Percentiles rank a stretch among this genome's conserved stretches.
Conservation (phyloP, 2,113 vertebrate genomes). For the Oncorhynchus masou region DNA sequence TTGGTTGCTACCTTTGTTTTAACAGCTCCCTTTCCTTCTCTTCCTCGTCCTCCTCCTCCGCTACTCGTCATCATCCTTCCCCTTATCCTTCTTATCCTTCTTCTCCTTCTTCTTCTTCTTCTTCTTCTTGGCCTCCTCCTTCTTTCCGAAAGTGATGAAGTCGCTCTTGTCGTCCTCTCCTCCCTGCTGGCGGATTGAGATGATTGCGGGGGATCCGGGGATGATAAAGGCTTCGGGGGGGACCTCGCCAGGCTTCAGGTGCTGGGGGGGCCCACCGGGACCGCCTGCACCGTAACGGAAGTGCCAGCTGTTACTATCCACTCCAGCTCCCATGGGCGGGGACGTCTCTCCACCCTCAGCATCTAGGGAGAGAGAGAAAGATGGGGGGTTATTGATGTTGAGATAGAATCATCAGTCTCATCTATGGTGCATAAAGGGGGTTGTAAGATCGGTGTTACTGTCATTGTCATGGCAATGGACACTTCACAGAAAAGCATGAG, state of each 20-base stretch:
- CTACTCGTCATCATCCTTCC: slow-evolving; percentile 94
- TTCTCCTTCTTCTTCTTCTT: slow-evolving; percentile 99
- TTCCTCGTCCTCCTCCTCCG: slow-evolving; percentile 76
- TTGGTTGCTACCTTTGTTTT: slow-evolving; percentile 77
- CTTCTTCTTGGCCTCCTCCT: slow-evolving; percentile 97
- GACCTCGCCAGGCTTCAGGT: slow-evolving; percentile 93
- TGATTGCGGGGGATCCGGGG: slow-evolving; percentile 97
- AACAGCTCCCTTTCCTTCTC: slow-evolving; percentile 65
- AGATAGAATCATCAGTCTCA: background rate
- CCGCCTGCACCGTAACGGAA: slow-evolving; percentile 95
- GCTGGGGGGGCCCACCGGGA: slow-evolving; percentile 81
- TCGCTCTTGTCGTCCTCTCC: slow-evolving; percentile 94
- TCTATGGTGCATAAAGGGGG: background rate
- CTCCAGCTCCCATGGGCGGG: slow-evolving; percentile 92
- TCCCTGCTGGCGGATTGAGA: slow-evolving; percentile 95
- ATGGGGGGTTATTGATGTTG: background rate
- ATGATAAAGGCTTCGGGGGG: slow-evolving; percentile 99
- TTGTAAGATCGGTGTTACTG: background rate
- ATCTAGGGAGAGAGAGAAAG: slow-evolving; percentile 73
- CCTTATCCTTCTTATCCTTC: slow-evolving; percentile 96
- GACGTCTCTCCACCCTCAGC: slow-evolving; percentile 95
- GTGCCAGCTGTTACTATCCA: slow-evolving; percentile 99
- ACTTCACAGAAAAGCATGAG: background rate
- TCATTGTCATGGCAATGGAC: background rate
- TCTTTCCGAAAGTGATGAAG: slow-evolving; percentile 98